Conservation (phyloP, 2,888 invertebrate genomes). For the Cephus sareptanus region DNA sequence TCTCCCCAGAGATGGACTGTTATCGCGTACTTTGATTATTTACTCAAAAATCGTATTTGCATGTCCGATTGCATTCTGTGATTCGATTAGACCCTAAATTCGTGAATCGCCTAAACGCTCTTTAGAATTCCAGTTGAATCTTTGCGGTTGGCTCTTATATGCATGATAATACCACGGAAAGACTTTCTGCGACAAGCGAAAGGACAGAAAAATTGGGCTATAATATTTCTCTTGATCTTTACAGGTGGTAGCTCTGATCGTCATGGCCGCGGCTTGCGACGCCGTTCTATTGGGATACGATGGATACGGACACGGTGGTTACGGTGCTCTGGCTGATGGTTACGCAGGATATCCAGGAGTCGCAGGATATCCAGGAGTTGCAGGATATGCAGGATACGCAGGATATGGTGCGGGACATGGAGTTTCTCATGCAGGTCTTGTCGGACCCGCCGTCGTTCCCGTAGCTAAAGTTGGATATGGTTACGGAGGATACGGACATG, state of each 20-base stretch:
- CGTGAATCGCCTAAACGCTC: too few species aligned
- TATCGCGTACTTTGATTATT: too few species aligned
- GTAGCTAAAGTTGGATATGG: conserved; percentile 36
- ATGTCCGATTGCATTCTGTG: not conserved
- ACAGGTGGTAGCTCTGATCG: conserved; percentile 31
- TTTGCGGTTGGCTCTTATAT: too few species aligned
- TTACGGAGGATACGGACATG: conserved; percentile 16
- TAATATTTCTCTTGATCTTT: not conserved
- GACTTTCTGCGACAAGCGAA: not conserved
- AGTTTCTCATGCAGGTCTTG: conserved; percentile 27
- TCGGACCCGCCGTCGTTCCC: conserved; percentile 24
- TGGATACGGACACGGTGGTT: conserved; percentile 22
- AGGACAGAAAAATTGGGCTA: not conserved
- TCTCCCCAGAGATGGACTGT: too few species aligned
- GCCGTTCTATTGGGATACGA: conserved; percentile 42
- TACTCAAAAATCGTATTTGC: too few species aligned
- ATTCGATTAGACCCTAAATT: too few species aligned
- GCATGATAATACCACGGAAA: too few species aligned
- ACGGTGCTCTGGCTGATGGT: conserved; percentile 11
- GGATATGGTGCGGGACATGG: conserved; percentile 11
- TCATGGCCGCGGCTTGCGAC: conserved; percentile 32
- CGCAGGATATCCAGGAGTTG: conserved; percentile 1
- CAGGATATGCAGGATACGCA: conserved; percentile 12
- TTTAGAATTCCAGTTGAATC: too few species aligned
- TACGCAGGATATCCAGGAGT: conserved; percentile 8